A percentile compares a stretch with the other conserved stretches of the same genome.
phyloP scores from a whole-genome alignment of 2,113 vertebrate genomes.

The Rana temporaria region DNA sequence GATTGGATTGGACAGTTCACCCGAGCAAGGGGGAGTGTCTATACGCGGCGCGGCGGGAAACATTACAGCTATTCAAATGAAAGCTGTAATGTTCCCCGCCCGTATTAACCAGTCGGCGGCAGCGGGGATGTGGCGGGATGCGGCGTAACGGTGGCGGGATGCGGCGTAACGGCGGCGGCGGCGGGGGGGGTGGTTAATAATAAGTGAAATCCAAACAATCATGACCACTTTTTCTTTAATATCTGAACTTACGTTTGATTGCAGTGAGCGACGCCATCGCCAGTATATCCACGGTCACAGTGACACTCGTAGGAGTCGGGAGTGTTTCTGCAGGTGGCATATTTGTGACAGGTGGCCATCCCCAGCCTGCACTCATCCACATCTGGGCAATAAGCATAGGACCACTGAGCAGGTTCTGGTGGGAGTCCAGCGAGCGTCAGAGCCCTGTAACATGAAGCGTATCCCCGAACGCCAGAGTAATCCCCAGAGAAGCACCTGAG shows the following conservation, averaged over 20 bases:
- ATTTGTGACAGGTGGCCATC: constrained; percentile 84
- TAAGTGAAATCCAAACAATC: too few species aligned
- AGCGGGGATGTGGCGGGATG: too few species aligned
- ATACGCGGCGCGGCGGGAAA: too few species aligned
- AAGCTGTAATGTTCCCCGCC: too few species aligned
- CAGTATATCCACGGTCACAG: constrained; percentile 87
- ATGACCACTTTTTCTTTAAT: too few species aligned
- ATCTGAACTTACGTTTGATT: constrained; percentile 84
- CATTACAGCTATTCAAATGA: too few species aligned
- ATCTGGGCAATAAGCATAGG: constrained; percentile 86
- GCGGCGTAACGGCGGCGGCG: too few species aligned
- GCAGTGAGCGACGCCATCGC: constrained; percentile 85
- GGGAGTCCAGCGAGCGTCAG: constrained; percentile 77
- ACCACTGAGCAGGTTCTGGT: constrained; percentile 81
- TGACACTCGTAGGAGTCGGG: constrained; percentile 90
- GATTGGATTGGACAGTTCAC: too few species aligned
- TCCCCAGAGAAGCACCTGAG: constrained; percentile 87
- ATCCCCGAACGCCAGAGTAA: constrained; percentile 80
- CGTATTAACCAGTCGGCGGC: too few species aligned
- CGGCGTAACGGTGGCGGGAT: too few species aligned
- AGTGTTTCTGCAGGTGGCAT: constrained; percentile 87
- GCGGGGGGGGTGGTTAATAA: too few species aligned
- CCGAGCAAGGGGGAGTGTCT: too few species aligned
- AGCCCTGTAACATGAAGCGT: constrained; percentile 82
- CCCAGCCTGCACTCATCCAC: constrained; percentile 90